Conservation (phyloP, 2,113 vertebrate genomes). For the Pyxicephalus adspersus region DNA sequence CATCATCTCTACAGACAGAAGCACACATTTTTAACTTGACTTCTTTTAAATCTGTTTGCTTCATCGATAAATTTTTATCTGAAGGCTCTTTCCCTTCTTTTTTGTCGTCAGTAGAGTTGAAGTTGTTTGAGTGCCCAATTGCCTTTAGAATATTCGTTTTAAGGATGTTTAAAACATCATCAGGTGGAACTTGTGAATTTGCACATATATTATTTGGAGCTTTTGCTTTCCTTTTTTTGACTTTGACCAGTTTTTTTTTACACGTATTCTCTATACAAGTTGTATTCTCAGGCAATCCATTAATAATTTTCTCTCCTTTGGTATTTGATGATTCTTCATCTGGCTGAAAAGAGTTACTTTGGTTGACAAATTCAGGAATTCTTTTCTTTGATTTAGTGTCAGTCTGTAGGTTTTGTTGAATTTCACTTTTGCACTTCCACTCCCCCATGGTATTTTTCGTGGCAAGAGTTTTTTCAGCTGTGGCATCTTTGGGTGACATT, state of each 20-base stretch:
- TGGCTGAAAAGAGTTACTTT: not conserved
- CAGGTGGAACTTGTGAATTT: constrained; percentile 62
- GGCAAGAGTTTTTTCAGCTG: constrained; percentile 8
- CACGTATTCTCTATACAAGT: not conserved
- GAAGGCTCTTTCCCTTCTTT: not conserved
- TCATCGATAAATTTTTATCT: not conserved
- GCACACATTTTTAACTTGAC: not conserved
- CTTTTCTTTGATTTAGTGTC: constrained; percentile 48
- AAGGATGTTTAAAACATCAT: constrained; percentile 68
- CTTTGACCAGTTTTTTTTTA: constrained; percentile 59
- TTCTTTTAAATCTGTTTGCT: not conserved
- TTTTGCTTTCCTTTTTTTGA: constrained; percentile 59
- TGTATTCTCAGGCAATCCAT: constrained; percentile 27
- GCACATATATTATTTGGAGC: constrained; percentile 34
- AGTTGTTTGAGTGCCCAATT: constrained; percentile 1
- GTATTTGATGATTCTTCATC: not conserved
- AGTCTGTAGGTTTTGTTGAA: constrained; percentile 9
- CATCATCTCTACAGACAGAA: constrained; percentile 1
- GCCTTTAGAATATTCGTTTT: constrained; percentile 73
- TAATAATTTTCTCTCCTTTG: constrained; percentile 55
- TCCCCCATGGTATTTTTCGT: not conserved
- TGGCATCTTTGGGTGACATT: constrained; percentile 27
- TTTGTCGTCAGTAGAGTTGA: constrained; percentile 32
- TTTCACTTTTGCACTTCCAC: constrained; percentile 22
- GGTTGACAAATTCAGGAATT: not conserved